These are phyloP conservation scores for Embidobia sp. DNA, from an alignment of 2,888 invertebrate genomes.

Conservation along the genomic window DNA sequence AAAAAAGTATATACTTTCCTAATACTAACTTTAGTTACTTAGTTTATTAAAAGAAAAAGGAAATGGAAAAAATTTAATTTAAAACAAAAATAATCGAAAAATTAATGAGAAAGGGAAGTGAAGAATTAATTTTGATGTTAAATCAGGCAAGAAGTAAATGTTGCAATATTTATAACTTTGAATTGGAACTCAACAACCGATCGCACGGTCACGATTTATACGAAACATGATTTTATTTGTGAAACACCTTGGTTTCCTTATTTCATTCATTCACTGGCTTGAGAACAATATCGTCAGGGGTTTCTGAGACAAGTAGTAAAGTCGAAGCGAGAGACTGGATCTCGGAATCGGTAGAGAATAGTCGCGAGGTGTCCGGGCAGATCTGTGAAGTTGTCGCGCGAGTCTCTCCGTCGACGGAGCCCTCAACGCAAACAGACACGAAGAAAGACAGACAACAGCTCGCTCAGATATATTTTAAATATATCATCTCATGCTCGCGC, in stretches of 20 bases:
- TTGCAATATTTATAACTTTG: too few species aligned
- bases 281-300: slow-evolving; percentile 59
- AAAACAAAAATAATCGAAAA: too few species aligned
- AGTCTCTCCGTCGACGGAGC: too few species aligned
- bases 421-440: slow-evolving; percentile 22
- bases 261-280: slow-evolving; percentile 62
- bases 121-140: too few species aligned
- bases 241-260: slow-evolving; percentile 9
- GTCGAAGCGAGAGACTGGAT: slow-evolving; percentile 35
- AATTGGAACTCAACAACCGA: slow-evolving; percentile 14
- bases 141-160: too few species aligned
- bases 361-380: slow-evolving; percentile 55
- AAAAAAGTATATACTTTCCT: too few species aligned
- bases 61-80: too few species aligned
- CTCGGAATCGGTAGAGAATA: slow-evolving; percentile 53
- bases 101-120: too few species aligned
- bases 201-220: slow-evolving; percentile 15
- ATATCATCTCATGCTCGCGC: slow-evolving; percentile 48
- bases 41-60: too few species aligned
- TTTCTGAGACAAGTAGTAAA: slow-evolving; percentile 23
- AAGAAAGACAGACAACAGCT: slow-evolving; percentile 30
- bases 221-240: slow-evolving; percentile 5
- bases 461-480: slow-evolving; percentile 58
- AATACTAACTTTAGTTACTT: too few species aligned
- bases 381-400: slow-evolving; percentile 41